phyloP scores from a whole-genome alignment of 2,113 vertebrate genomes.

The Bucco capensis region DNA sequence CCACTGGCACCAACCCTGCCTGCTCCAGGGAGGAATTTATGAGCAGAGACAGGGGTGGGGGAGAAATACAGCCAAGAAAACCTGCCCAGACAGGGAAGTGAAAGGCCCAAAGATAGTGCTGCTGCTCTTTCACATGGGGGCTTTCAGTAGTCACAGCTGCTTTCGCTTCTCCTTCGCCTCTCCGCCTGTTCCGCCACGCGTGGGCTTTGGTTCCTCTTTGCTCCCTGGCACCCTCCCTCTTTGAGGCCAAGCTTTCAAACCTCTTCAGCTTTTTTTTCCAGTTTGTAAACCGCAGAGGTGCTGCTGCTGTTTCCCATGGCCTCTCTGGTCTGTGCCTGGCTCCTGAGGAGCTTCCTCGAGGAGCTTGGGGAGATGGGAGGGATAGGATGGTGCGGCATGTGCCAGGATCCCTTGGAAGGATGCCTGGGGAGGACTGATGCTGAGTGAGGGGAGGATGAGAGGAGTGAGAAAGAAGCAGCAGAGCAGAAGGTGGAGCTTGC shows the following conservation, averaged over 20 bases:
- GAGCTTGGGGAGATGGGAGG: background rate
- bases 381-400: too few relatives aligned
- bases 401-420: background rate
- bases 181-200: background rate
- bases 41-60: background rate
- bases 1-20: background rate
- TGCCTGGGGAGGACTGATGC: background rate
- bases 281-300: background rate
- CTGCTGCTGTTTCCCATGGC: background rate
- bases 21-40: background rate
- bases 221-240: background rate
- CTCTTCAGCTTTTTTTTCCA: conserved; percentile 33
- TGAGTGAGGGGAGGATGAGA: background rate
- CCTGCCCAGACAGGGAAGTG: conserved; percentile 42
- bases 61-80: conserved; percentile 19
- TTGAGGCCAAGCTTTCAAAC: background rate
- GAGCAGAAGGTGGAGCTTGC: background rate
- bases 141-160: conserved; percentile 45
- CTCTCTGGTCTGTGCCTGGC: background rate
- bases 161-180: conserved; percentile 19
- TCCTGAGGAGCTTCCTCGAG: background rate
- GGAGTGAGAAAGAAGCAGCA: background rate
- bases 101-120: conserved; percentile 28
- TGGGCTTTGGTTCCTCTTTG: conserved; percentile 46
- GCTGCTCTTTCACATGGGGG: background rate